A percentile compares a stretch with the other conserved stretches of the same genome.
phyloP scores from a whole-genome alignment of 2,797 vertebrate genomes.

The Tapirus indicus region DNA sequence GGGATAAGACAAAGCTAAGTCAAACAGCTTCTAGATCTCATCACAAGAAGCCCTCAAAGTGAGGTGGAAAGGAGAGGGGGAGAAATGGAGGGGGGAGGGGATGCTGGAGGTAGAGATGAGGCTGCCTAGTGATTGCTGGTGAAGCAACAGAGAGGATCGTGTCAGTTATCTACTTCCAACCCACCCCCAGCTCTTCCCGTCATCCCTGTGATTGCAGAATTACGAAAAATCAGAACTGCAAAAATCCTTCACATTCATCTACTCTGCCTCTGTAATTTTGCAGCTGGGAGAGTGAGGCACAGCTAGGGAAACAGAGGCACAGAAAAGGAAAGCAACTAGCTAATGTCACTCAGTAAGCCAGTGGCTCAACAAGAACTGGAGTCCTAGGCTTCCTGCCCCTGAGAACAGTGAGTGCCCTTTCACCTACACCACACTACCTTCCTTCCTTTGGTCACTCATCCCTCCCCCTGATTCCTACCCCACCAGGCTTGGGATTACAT shows the following conservation, averaged over 20 bases:
- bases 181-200: constrained; percentile 43
- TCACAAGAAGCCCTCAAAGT: constrained; percentile 40
- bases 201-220: constrained; percentile 50
- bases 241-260: constrained; percentile 47
- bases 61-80: background rate
- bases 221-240: constrained; percentile 50
- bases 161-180: constrained; percentile 44
- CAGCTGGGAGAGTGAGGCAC: constrained; percentile 44
- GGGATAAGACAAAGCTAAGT: constrained; percentile 40
- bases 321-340: constrained; percentile 43
- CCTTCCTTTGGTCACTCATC: background rate
- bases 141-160: background rate
- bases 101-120: constrained; percentile 35
- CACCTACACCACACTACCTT: too few species aligned
- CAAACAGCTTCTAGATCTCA: constrained; percentile 59
- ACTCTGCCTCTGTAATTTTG: constrained; percentile 1
- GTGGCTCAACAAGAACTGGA: background rate
- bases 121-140: constrained; percentile 59
- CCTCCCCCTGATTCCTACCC: background rate
- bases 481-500: background rate
- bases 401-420: background rate
- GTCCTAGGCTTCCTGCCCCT: background rate
- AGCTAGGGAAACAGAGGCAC: background rate
- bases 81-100: background rate
- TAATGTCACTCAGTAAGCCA: background rate